Evolutionary conservation across 2,888 invertebrate species (phyloP).

Genomic region (Omphaloscelis lunosa): DNA sequence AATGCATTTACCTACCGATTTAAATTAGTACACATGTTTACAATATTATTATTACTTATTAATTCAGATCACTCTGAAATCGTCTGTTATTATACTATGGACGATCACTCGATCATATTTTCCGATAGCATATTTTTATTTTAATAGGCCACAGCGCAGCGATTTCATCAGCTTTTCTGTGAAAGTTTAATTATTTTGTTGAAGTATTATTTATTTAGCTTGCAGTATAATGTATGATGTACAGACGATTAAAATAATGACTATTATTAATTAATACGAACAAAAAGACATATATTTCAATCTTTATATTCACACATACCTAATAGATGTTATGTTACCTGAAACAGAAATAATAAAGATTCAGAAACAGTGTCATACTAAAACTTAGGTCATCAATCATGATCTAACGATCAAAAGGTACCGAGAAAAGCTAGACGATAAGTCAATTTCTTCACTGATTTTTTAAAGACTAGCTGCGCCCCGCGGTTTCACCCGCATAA

Average conservation of each 20-base stretch:
- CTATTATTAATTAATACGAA: background rate
- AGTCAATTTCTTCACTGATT: conserved; percentile 3
- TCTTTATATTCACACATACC: background rate
- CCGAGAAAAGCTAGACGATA: conserved; percentile 5
- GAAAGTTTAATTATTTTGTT: background rate
- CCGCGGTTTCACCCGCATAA: too few relatives aligned
- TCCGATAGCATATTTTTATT: background rate
- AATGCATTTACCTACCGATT: background rate
- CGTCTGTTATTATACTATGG: too few relatives aligned
- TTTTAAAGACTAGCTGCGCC: too few relatives aligned
- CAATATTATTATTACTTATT: background rate
- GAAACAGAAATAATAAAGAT: conserved; percentile 17
- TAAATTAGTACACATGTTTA: background rate
- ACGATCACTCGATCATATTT: background rate
- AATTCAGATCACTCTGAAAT: background rate
- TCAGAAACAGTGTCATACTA: background rate
- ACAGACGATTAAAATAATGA: background rate
- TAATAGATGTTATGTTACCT: background rate
- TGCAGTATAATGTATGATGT: background rate
- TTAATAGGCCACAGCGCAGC: background rate
- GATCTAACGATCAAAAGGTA: conserved; percentile 9
- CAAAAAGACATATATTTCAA: background rate
- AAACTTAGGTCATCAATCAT: conserved; percentile 37
- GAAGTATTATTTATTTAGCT: background rate
- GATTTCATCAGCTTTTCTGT: background rate